These are phyloP conservation scores for Toxotes jaculatrix DNA, from an alignment of 2,113 vertebrate genomes.

Conservation along the genomic window DNA sequence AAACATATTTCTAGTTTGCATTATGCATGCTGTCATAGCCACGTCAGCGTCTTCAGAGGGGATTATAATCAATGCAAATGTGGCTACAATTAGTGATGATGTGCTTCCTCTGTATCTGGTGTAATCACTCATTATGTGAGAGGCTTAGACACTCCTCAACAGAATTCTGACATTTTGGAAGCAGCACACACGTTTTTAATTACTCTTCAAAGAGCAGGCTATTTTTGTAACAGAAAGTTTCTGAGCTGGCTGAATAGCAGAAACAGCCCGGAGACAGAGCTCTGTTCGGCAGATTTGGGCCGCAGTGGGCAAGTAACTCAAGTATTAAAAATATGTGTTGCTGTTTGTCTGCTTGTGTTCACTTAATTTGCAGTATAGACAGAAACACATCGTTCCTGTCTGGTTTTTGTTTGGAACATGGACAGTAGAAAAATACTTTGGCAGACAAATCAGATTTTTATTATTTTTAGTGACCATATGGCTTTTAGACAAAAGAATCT, in stretches of 20 bases:
- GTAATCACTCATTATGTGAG: conserved; percentile 37
- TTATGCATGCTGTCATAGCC: conserved; percentile 3
- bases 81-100: conserved; percentile 34
- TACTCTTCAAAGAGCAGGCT: conserved; percentile 53
- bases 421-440: conserved; percentile 3
- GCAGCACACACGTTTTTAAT: conserved; percentile 64
- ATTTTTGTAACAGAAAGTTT: conserved; percentile 53
- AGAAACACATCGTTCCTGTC: not conserved
- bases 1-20: conserved; percentile 23
- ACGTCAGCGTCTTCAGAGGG: not conserved
- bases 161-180: conserved; percentile 57
- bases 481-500: not conserved
- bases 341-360: conserved; percentile 23
- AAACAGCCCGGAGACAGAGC: conserved; percentile 44
- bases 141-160: conserved; percentile 10
- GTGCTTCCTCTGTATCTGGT: conserved; percentile 19
- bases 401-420: conserved; percentile 11
- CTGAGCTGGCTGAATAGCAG: conserved; percentile 32
- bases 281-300: conserved; percentile 25
- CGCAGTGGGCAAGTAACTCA: conserved; percentile 42
- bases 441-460: not conserved
- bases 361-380: conserved; percentile 3
- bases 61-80: conserved; percentile 33
- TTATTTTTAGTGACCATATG: not conserved
- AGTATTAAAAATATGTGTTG: conserved; percentile 32